Percentiles rank a stretch among this genome's conserved stretches.
phyloP scores from a whole-genome alignment of 2,113 vertebrate genomes.

The Pungitius pungitius region DNA sequence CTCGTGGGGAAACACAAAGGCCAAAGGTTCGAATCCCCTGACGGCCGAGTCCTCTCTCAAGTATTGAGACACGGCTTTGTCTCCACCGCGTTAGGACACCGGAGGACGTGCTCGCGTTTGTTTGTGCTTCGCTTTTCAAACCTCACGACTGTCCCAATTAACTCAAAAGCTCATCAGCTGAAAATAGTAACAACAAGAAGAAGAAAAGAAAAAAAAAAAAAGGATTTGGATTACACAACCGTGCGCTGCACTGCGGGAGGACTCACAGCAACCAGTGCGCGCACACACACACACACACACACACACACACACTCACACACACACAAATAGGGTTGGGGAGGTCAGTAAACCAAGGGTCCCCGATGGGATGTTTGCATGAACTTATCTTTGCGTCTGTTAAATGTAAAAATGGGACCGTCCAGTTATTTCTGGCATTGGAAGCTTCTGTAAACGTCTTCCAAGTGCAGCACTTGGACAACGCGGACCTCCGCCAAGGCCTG shows the following conservation, averaged over 20 bases:
- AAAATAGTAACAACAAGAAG: not conserved
- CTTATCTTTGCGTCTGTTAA: too few species aligned
- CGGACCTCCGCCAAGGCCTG: too few species aligned
- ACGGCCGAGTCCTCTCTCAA: not conserved
- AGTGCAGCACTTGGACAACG: too few species aligned
- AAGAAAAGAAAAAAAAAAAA: not conserved
- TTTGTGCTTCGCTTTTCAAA: slow-evolving; percentile 22
- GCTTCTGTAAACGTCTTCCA: too few species aligned
- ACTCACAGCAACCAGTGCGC: not conserved
- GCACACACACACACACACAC: not conserved
- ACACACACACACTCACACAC: too few species aligned
- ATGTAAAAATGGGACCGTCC: too few species aligned
- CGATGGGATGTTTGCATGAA: too few species aligned
- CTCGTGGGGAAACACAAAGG: not conserved
- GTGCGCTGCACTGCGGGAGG: not conserved
- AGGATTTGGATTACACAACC: slow-evolving; percentile 9
- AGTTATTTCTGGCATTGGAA: too few species aligned
- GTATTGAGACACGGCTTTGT: too few species aligned
- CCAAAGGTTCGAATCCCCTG: not conserved
- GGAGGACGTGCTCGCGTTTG: not conserved
- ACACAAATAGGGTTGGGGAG: too few species aligned
- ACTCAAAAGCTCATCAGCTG: slow-evolving; percentile 20
- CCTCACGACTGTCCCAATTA: slow-evolving; percentile 15
- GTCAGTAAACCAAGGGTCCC: too few species aligned
- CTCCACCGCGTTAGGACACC: too few species aligned